Evolutionary conservation across 30 jellyfish, hydroid and myxozoan species (phyloP).

Genomic region (Chrysaora quinquecirrha): DNA sequence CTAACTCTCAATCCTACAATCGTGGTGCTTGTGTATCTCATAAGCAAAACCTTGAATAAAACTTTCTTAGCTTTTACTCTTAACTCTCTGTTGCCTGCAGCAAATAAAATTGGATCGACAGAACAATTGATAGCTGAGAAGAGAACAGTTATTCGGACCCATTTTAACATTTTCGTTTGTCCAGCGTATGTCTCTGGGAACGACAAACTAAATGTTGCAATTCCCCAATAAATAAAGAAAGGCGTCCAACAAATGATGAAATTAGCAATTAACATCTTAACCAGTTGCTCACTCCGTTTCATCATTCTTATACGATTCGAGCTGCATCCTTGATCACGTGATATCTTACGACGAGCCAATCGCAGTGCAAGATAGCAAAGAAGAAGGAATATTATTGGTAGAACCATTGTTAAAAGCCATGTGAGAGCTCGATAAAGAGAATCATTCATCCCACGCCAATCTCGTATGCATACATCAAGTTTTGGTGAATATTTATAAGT

Average conservation of each 20-base stretch:
- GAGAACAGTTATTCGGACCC: constrained; percentile 50
- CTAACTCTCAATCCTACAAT: constrained; percentile 19
- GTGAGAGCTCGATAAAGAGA: constrained; percentile 33
- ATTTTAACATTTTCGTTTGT: constrained; percentile 37
- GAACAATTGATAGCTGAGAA: constrained; percentile 51
- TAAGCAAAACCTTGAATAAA: constrained; percentile 25
- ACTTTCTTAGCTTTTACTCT: constrained; percentile 30
- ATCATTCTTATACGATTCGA: constrained; percentile 40
- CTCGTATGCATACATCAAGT: constrained; percentile 51
- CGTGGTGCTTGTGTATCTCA: constrained; percentile 34
- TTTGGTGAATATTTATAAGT: constrained; percentile 44
- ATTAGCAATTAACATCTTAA: constrained; percentile 48
- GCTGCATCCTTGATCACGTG: constrained; percentile 22
- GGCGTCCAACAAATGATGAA: constrained; percentile 73
- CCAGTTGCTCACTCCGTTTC: constrained; percentile 58
- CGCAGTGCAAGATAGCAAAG: constrained; percentile 48
- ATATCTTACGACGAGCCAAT: constrained; percentile 24
- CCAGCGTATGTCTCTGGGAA: constrained; percentile 68
- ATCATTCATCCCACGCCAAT: constrained; percentile 54
- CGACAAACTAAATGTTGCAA: constrained; percentile 30
- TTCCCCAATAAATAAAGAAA: constrained; percentile 67
- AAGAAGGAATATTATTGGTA: constrained; percentile 36
- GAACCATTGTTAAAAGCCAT: constrained; percentile 12
- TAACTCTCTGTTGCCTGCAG: constrained; percentile 58
- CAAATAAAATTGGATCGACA: constrained; percentile 57